Percentiles rank a stretch among this genome's conserved stretches.
Conservation (phyloP, 2,888 invertebrate genomes). For the Sussaba pulchella region DNA sequence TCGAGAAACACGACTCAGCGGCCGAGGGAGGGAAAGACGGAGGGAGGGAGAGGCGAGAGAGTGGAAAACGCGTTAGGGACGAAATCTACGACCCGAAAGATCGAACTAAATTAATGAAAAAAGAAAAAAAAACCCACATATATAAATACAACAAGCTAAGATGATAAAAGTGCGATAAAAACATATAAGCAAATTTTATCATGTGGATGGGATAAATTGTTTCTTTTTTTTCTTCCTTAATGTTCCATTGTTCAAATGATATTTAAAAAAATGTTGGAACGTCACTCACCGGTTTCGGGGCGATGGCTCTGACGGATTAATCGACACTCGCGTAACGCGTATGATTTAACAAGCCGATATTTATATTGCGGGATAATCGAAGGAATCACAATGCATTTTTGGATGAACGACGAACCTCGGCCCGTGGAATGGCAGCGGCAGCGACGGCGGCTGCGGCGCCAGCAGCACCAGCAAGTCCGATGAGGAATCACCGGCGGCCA, state of each 20-base stretch:
- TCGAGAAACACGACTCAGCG: background rate
- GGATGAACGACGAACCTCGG: conserved; percentile 66
- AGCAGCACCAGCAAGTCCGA: conserved; percentile 75
- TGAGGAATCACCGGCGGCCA: conserved; percentile 76
- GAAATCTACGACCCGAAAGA: background rate
- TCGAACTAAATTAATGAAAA: background rate
- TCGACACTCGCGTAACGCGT: conserved; percentile 51
- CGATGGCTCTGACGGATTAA: conserved; percentile 48
- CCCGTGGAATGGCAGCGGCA: conserved; percentile 75
- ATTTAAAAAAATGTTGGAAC: conserved; percentile 41
- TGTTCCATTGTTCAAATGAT: conserved; percentile 2
- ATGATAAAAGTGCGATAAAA: too few species aligned
- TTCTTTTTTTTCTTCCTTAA: too few species aligned
- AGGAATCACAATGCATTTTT: conserved; percentile 43
- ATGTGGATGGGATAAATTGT: too few species aligned
- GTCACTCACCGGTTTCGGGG: conserved; percentile 61
- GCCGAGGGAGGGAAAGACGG: conserved; percentile 28
- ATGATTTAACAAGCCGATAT: conserved; percentile 19
- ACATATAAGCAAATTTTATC: too few species aligned
- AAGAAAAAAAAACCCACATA: conserved; percentile 8
- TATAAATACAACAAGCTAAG: too few species aligned
- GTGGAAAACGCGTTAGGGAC: background rate
- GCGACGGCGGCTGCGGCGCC: conserved; percentile 63
- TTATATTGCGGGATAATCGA: conserved; percentile 20
- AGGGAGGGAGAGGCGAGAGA: conserved; percentile 68